phyloP scores from a whole-genome alignment of 2,888 invertebrate genomes.

The Dynastes grantii region DNA sequence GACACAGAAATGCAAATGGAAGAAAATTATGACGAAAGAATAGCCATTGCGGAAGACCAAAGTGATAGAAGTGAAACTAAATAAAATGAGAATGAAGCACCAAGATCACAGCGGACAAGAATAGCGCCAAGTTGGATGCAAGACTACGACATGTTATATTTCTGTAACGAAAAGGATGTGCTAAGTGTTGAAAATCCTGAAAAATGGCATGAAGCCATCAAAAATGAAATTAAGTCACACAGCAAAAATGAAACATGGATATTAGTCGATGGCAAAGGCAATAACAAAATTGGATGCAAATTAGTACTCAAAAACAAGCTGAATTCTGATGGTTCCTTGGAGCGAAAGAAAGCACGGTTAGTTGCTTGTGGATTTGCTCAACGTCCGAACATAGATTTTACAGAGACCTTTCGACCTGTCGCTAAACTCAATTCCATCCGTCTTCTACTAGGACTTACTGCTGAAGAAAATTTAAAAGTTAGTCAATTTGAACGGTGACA shows the following conservation, averaged over 20 bases:
- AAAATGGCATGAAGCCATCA: constrained; percentile 4
- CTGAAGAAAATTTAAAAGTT: not conserved
- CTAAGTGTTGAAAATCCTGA: not conserved
- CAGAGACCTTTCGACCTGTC: not conserved
- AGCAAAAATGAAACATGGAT: constrained; percentile 11
- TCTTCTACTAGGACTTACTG: constrained; percentile 3
- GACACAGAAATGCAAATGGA: not conserved
- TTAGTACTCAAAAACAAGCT: constrained; percentile 15
- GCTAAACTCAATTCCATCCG: constrained; percentile 11
- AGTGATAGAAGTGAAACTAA: no score
- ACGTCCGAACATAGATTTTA: constrained; percentile 4
- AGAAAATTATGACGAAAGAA: no score
- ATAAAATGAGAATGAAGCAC: no score
- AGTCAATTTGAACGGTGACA: no score
- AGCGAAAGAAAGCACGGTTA: constrained; percentile 1
- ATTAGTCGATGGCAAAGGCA: constrained; percentile 6
- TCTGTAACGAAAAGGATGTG: no score
- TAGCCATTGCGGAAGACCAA: no score
- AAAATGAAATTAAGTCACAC: constrained; percentile 14
- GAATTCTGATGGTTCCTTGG: constrained; percentile 7
- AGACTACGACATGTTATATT: not conserved
- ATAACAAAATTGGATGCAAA: constrained; percentile 6
- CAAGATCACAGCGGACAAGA: no score
- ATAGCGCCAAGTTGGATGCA: not conserved
- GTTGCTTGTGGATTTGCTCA: constrained; percentile 27